A percentile compares a stretch with the other conserved stretches of the same genome.
phyloP scores from a whole-genome alignment of 2,888 invertebrate genomes.

The Drosophila colorata region DNA sequence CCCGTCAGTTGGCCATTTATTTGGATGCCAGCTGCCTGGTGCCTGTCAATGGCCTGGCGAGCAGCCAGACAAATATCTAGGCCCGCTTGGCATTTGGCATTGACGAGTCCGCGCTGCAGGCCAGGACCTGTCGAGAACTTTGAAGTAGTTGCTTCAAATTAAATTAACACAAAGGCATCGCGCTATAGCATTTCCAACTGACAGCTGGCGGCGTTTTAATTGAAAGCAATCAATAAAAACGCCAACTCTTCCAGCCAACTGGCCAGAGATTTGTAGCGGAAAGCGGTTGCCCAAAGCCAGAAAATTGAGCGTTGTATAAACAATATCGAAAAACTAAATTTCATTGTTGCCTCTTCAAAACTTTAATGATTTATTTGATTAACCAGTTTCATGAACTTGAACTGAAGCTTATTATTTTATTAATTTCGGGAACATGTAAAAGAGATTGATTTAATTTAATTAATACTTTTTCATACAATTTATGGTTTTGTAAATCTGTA shows the following conservation, averaged over 20 bases:
- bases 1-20: slow-evolving; percentile 4
- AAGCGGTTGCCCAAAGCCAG: slow-evolving; percentile 14
- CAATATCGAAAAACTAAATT: background rate
- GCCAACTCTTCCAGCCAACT: slow-evolving; percentile 21
- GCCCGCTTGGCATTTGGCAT: slow-evolving; percentile 52
- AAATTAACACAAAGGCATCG: slow-evolving; percentile 74
- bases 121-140: slow-evolving; percentile 64
- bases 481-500: too few relatives aligned
- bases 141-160: slow-evolving; percentile 68
- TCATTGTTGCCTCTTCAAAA: background rate
- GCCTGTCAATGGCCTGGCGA: slow-evolving; percentile 46
- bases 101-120: slow-evolving; percentile 40
- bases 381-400: background rate
- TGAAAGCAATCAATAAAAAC: slow-evolving; percentile 72
- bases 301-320: slow-evolving; percentile 1
- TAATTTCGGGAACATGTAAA: background rate
- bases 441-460: background rate
- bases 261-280: slow-evolving; percentile 10
- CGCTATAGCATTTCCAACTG: slow-evolving; percentile 57
- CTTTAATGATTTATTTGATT: background rate
- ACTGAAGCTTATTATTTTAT: too few relatives aligned
- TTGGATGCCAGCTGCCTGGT: slow-evolving; percentile 29
- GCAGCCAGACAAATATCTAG: slow-evolving; percentile 33
- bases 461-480: background rate
- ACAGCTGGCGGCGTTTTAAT: slow-evolving; percentile 71